Conservation (phyloP, 2,113 vertebrate species). For the Phainopepla nitens region DNA sequence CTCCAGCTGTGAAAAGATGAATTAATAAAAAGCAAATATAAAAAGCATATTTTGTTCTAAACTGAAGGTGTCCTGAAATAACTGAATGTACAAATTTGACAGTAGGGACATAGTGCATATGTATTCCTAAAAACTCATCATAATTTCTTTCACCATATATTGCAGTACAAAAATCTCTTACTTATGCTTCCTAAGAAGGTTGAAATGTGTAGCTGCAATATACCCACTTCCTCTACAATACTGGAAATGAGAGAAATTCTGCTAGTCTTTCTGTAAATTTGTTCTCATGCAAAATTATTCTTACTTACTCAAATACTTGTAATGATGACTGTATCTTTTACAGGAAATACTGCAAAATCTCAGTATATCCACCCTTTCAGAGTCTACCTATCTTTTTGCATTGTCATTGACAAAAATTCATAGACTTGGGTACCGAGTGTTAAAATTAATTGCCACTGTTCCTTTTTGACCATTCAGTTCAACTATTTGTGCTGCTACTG, state of each 20-base stretch:
- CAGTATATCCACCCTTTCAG: background rate
- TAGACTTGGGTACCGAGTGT: background rate
- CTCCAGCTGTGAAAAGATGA: background rate
- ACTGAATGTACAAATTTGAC: background rate
- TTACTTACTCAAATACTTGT: background rate
- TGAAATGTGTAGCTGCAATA: background rate
- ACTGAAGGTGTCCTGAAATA: background rate
- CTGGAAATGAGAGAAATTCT: background rate
- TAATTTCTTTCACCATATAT: background rate
- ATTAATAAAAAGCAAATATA: background rate
- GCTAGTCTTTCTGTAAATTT: background rate
- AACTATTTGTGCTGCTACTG: background rate
- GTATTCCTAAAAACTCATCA: background rate
- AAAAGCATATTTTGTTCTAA: background rate
- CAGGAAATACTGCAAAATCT: background rate
- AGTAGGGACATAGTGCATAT: background rate
- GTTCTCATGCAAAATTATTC: background rate
- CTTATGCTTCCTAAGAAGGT: background rate
- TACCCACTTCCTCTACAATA: constrained; percentile 21
- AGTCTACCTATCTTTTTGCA: background rate
- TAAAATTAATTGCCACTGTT: background rate
- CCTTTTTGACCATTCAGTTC: background rate
- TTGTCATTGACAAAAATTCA: background rate
- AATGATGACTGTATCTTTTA: background rate
- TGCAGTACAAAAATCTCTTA: background rate